These are phyloP conservation scores for Serranus cabrilla DNA, from an alignment of 2,797 vertebrate genomes.

Conservation along the genomic window DNA sequence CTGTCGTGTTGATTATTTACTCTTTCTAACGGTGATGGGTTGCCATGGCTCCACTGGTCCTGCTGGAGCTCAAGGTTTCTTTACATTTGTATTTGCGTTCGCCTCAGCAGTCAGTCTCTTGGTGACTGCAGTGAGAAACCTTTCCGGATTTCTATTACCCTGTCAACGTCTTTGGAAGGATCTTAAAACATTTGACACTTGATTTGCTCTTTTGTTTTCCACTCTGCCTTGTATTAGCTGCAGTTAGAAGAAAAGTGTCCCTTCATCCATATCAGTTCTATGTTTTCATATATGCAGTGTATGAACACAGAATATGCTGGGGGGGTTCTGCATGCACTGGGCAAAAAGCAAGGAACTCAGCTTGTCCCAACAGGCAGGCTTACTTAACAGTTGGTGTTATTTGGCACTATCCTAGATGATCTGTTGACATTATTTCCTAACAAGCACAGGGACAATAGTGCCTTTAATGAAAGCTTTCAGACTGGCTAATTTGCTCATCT, in stretches of 20 bases:
- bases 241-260: neutral
- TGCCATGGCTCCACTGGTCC: slow-evolving; percentile 40
- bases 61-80: slow-evolving; percentile 28
- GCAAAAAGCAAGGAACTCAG: neutral
- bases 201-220: neutral
- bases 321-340: neutral
- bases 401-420: neutral
- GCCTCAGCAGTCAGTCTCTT: neutral
- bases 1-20: slow-evolving; percentile 41
- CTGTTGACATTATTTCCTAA: slow-evolving; percentile 15
- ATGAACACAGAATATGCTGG: neutral
- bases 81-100: slow-evolving; percentile 26
- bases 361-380: neutral
- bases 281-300: neutral
- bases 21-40: slow-evolving; percentile 26
- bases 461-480: slow-evolving; percentile 17
- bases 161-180: neutral
- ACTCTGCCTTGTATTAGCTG: neutral
- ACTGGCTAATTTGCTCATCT: neutral
- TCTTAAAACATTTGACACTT: too few relatives aligned
- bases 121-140: neutral
- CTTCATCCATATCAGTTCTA: neutral
- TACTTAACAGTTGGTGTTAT: slow-evolving; percentile 9
- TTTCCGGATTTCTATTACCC: neutral
- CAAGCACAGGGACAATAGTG: slow-evolving; percentile 7